Evolutionary conservation across 2,797 vertebrate species (phyloP), one percentile per base, ranked within the genome.

Genomic region (Geotrypetes seraphini): DNA sequence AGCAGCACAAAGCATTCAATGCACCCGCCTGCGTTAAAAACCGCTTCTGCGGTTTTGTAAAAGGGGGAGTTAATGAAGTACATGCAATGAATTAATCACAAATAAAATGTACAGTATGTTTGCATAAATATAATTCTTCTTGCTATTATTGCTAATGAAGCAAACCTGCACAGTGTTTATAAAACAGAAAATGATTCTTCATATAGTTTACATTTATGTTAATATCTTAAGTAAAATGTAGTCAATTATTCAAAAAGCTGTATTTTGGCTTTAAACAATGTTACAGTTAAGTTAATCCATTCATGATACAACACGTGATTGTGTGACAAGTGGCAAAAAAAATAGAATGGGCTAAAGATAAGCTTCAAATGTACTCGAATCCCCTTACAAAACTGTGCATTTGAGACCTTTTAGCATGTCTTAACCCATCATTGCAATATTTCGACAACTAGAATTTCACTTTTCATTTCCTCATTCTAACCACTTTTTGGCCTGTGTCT

Each of bases 401-500:
- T 19, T 48, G n/a, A 40, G 7, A 26, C 32, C n/a, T 44, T 46
- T 53, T 39, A 12, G 12, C 15, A 12, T 1, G 0, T 28, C 49
- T 50, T 30, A 50, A n/a, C 55, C 32, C 3, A 34, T 13, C 31
- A 17, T 17, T 22, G 12, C 22, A 19, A 16, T 12, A 4, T 8
- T 3, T 10, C 45, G 11, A 26, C 16, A 30, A 35, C 53, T 53
- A 33, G 35, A 3, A 2, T 1, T 2, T 5, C 39, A 24, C 12
- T 18, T 28, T 25, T 19, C 39, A 2, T 28, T 6, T 12, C 29
- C 55, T 19, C 7, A 26, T 22, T 39, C 25, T 32, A 55, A 22
- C 36, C 44, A 78, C 58, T 75, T 66, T 66, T 66, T 49, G 47
- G 53, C 13, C 71, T 82, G 53, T 80, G 77, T 79, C 77, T 82